A percentile compares a stretch with the other conserved stretches of the same genome.
Conservation (phyloP, 1,140 invertebrate species). For the Kradibia gibbosae region DNA sequence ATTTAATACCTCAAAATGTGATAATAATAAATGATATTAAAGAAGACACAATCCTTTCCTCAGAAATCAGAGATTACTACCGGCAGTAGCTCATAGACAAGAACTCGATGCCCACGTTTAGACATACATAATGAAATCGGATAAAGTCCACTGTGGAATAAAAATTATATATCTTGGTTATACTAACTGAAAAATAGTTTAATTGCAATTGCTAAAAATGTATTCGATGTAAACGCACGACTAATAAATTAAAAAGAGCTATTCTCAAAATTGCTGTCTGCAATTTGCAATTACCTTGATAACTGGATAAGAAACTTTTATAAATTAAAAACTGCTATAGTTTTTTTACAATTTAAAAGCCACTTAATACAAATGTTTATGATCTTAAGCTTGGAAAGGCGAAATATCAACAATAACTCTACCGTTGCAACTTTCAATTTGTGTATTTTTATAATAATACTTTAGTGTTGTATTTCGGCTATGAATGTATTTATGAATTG, state of each 20-base stretch:
- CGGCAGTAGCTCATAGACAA: neutral
- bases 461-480: too few species aligned
- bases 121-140: neutral
- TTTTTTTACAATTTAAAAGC: too few species aligned
- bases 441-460: too few species aligned
- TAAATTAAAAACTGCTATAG: too few species aligned
- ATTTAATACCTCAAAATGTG: neutral
- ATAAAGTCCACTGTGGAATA: neutral
- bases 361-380: too few species aligned
- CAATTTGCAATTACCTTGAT: neutral
- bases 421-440: too few species aligned
- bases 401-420: too few species aligned
- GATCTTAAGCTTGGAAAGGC: too few species aligned
- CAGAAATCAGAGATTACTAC: neutral
- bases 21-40: neutral
- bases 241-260: neutral
- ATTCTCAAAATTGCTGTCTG: neutral
- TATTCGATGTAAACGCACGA: neutral
- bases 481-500: too few species aligned
- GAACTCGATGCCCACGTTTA: neutral
- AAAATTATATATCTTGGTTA: neutral
- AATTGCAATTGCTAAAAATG: neutral
- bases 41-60: neutral
- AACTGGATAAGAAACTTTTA: too few species aligned
- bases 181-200: neutral